A percentile compares a stretch with the other conserved stretches of the same genome.
Evolutionary conservation across 2,888 invertebrate species (phyloP).

Genomic region (Oeneis ivallda): DNA sequence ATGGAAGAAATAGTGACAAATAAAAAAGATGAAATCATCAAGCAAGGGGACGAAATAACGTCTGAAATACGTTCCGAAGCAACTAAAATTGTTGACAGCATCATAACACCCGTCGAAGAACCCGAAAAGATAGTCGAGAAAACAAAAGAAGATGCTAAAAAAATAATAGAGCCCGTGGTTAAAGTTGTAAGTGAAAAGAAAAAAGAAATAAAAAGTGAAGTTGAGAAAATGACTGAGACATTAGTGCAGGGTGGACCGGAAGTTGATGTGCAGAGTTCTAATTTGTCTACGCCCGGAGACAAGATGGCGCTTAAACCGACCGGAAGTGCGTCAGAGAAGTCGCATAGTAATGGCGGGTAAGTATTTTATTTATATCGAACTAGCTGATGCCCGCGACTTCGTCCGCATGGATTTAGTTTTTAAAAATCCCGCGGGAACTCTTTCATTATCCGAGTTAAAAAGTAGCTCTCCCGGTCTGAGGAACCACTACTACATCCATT

Average conservation of each 20-base stretch:
- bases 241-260: constrained; percentile 82
- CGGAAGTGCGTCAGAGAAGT: constrained; percentile 65
- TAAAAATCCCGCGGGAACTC: too few relatives aligned
- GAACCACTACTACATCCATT: too few relatives aligned
- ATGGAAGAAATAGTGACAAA: constrained; percentile 53
- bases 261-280: constrained; percentile 83
- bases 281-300: constrained; percentile 67
- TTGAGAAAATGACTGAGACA: constrained; percentile 66
- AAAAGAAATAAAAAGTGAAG: constrained; percentile 50
- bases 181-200: constrained; percentile 71
- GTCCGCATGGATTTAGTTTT: too few relatives aligned
- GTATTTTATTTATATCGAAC: constrained; percentile 43
- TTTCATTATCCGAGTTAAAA: too few relatives aligned
- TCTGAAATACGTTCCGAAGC: constrained; percentile 68
- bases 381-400: too few relatives aligned
- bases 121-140: constrained; percentile 56
- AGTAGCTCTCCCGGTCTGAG: too few relatives aligned
- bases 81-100: constrained; percentile 71
- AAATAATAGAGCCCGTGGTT: constrained; percentile 66
- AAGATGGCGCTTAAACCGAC: constrained; percentile 52
- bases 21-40: constrained; percentile 57
- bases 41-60: constrained; percentile 57
- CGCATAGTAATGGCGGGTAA: constrained; percentile 77
- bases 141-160: constrained; percentile 48
- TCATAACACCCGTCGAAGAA: constrained; percentile 74